Base-by-base conservation (phyloP, 2,113 vertebrate species). In the Ancistrus triradiatus region DNA sequence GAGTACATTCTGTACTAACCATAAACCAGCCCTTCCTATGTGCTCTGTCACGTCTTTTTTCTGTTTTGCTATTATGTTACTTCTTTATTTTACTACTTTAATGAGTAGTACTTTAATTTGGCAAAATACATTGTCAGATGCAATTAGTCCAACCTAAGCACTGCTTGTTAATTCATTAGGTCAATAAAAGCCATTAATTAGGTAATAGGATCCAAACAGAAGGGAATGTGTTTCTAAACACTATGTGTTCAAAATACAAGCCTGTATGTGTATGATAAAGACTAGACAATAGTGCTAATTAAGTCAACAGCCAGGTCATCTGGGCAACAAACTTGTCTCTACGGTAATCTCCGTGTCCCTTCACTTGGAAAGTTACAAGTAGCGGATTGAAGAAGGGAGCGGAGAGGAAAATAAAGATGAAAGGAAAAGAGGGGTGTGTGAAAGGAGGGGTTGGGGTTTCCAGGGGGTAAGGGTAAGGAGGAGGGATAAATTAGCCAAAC, bases 401-500 rank as follows among this genome's bases (percentile, higher is more conserved):
- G 46, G 46, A 58, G 69, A 31, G 61, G 7, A 4, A 31, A 31
- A 31, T 31, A n/a, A 57, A 50, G 63, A 60, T 46, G 49, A 53
- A 46, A 53, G 66, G 52, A 52, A 44, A 66, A 56, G 28, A 24
- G 35, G 63, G 15, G 17, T 19, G 49, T 15, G 31, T 27, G 24
- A 14, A 21, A 24, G 48, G 50, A 58, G 57, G 46, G 27, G 52
- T 47, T 38, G 55, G 47, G 48, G 59, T 24, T 52, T 63, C 57
- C 61, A 59, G 53, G 59, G 73, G 68, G 63, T 63, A 67, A 47
- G 51, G 59, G 35, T 38, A 42, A 69, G 52, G 15, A 70, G 81
- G 85, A 84, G 76, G 84, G 85, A 81, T 87, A 88, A 90, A 89
- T 81, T 53, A 87, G 70, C 80, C 86, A 90, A 87, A 84, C 84